Base-by-base conservation (phyloP, 2,888 invertebrate species). In the Diarsia rubi region DNA sequence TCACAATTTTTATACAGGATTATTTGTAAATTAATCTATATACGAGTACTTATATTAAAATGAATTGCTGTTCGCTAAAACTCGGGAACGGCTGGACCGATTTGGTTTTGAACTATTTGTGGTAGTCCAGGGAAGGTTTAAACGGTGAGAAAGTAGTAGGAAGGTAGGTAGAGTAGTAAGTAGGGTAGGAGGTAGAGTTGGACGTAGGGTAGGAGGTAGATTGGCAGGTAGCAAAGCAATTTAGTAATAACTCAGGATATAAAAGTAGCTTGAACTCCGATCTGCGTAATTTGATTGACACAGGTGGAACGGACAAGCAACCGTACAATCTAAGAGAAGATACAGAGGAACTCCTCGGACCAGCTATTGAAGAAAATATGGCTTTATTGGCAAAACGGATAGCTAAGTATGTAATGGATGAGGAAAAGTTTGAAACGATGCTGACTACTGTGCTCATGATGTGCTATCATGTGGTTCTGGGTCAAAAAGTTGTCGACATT, bases 401-500 rank as follows among this genome's bases (percentile, higher is more conserved):
- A 54, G 37, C 67, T 19, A 2, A 16, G 3, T 54, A 24, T 19
- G 16, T 54, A 24, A 66, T 60, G 60, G 60, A 11, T 42, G n/a
- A 37, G 21, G 21, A 9, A 19, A 52, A 21, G 12, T n/a, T n/a
- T 2, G 16, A 52, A n/a, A n/a, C 6, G 14, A 24, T 64, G 14
- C 49, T 67, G 2, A 19, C 24, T 11, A 19, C 54, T 24, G 67
- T 54, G 12, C 42, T 67, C 5, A 19, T 52, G 52, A 24, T 24
- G 16, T 6, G 52, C 11, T 67, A 67, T 54, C 67, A 67, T 24
- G 52, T 67, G 0, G 19, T 67, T 11, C 12, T 67, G 24, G 19
- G 14, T 11, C 67, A 54, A 67, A 54, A n/a, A 24, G 67, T 67
- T 11, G 42, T 67, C 24, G 0, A 67, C 11, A n/a, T 67, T n/a